A percentile compares a stretch with the other conserved stretches of the same genome.
Evolutionary conservation across 2,888 invertebrate species (phyloP).

Genomic region (Dolomedes plantarius): DNA sequence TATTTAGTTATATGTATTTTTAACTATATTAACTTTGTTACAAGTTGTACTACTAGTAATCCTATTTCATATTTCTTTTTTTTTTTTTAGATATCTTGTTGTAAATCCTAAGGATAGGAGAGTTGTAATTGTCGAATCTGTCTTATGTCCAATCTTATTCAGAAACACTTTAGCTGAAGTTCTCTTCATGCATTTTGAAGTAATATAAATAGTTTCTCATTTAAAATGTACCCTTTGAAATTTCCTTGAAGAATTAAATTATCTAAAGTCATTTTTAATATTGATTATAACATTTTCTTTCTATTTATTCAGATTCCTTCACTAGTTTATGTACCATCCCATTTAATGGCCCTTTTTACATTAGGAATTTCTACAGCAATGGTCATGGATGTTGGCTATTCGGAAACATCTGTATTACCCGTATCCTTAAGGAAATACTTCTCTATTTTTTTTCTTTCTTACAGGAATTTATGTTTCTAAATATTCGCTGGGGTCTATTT

Average conservation of each 20-base stretch:
- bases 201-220: too few relatives aligned
- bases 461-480: too few relatives aligned
- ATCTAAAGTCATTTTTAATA: too few relatives aligned
- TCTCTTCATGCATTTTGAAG: constrained; percentile 94
- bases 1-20: too few relatives aligned
- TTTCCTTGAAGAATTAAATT: too few relatives aligned
- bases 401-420: constrained; percentile 87
- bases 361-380: constrained; percentile 88
- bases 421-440: constrained; percentile 79
- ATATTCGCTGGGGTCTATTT: too few relatives aligned
- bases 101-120: constrained; percentile 95
- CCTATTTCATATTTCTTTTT: too few relatives aligned
- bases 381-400: constrained; percentile 91
- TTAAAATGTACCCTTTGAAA: too few relatives aligned
- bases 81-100: constrained; percentile 87
- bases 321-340: constrained; percentile 88
- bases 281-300: too few relatives aligned
- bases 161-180: constrained; percentile 92
- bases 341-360: constrained; percentile 88
- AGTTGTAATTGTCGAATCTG: constrained; percentile 93
- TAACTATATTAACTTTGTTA: too few relatives aligned
- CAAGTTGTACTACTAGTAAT: too few relatives aligned
- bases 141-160: constrained; percentile 87
- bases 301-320: constrained; percentile 85
- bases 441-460: not conserved